phyloP scores from a whole-genome alignment of 1,140 invertebrate species.

The Augochlora pura region DNA sequence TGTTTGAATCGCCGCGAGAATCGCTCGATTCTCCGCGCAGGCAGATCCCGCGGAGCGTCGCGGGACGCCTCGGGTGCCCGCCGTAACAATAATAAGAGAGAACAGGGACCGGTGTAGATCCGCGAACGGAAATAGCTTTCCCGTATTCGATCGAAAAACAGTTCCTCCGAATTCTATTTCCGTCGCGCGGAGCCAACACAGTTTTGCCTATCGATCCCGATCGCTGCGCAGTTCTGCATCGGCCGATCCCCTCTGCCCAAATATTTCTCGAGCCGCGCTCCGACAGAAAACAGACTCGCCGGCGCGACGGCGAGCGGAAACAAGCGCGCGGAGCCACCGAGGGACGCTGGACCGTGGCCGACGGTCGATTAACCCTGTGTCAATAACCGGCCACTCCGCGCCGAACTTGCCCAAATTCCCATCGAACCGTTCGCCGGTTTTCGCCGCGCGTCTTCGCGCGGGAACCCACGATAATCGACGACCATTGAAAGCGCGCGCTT shows the following conservation, averaged over 20 bases:
- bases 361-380: background rate
- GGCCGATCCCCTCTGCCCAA: slow-evolving; percentile 12
- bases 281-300: background rate
- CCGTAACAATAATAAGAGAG: slow-evolving; percentile 32
- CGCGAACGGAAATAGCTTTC: slow-evolving; percentile 32
- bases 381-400: too few relatives aligned
- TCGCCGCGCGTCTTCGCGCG: too few relatives aligned
- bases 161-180: slow-evolving; percentile 43
- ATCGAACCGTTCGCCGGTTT: too few relatives aligned
- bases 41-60: background rate
- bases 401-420: too few relatives aligned
- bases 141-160: slow-evolving; percentile 40
- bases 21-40: too few relatives aligned
- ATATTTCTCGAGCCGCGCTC: slow-evolving; percentile 34
- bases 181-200: slow-evolving; percentile 5
- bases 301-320: too few relatives aligned
- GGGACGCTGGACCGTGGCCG: background rate
- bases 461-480: too few relatives aligned
- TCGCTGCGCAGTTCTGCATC: background rate
- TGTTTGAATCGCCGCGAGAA: too few relatives aligned
- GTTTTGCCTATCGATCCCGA: slow-evolving; percentile 37
- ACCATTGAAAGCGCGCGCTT: too few relatives aligned
- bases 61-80: background rate
- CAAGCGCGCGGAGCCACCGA: too few relatives aligned
- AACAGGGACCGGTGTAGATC: too few relatives aligned